Evolutionary conservation across 2,888 invertebrate genomes (phyloP).

Genomic region (Hartigia nigra): DNA sequence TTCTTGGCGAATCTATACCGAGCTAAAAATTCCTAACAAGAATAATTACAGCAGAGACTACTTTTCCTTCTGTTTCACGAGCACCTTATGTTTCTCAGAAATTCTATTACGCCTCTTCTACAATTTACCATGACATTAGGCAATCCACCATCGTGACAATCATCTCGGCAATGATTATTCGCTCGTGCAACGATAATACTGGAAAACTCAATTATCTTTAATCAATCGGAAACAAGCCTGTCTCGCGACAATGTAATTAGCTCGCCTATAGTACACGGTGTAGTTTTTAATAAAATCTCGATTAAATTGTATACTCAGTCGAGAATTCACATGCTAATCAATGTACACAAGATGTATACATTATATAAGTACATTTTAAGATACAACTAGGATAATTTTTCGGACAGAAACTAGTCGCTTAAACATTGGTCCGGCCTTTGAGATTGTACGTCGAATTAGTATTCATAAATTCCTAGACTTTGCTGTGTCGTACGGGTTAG

Average conservation of each 20-base stretch:
- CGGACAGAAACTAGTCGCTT: background rate
- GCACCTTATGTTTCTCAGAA: background rate
- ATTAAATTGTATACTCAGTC: background rate
- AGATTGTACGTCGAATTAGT: background rate
- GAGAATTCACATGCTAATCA: background rate
- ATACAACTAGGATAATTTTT: background rate
- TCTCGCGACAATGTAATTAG: background rate
- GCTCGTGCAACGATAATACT: background rate
- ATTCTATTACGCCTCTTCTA: background rate
- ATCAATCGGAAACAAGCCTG: background rate
- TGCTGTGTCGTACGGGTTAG: background rate
- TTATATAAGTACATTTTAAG: background rate
- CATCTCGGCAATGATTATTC: no score
- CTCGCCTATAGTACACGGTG: background rate
- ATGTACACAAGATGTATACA: background rate
- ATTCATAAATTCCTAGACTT: background rate
- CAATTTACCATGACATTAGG: background rate
- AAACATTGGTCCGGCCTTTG: constrained; percentile 12
- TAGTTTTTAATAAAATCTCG: background rate
- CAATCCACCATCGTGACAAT: background rate
- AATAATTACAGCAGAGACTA: background rate
- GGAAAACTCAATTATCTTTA: background rate
- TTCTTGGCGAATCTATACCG: background rate
- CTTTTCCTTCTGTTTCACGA: background rate
- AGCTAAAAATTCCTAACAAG: background rate